phyloP scores from a whole-genome alignment of 2,797 vertebrate genomes.

The Agapornis canus region DNA sequence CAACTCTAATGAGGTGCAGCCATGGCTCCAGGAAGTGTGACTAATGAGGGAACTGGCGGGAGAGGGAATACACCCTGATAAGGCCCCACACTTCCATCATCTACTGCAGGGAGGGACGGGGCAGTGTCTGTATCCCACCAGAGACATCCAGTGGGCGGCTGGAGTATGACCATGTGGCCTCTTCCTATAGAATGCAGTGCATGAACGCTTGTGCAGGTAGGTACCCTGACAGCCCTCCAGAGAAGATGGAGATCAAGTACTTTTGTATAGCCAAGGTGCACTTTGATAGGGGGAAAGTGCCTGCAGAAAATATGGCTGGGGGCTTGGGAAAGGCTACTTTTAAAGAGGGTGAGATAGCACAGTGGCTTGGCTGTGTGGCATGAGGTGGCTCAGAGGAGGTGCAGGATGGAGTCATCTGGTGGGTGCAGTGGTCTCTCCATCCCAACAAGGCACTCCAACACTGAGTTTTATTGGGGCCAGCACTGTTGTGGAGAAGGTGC shows the following conservation, averaged over 20 bases:
- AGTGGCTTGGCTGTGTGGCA: neutral
- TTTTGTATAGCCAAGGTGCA: constrained; percentile 77
- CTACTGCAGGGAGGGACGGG: neutral
- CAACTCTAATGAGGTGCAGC: neutral
- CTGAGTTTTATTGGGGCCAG: neutral
- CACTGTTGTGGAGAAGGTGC: neutral
- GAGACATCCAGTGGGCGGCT: constrained; percentile 6
- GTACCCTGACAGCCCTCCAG: constrained; percentile 50
- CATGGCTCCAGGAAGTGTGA: neutral
- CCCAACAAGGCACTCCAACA: neutral
- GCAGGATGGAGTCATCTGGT: neutral
- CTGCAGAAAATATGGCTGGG: constrained; percentile 75
- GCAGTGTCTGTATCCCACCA: neutral
- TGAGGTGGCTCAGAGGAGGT: fast-evolving
- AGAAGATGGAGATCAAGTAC: constrained; percentile 82
- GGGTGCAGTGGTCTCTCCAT: neutral
- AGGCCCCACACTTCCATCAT: neutral
- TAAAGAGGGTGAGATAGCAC: neutral
- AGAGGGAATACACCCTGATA: neutral
- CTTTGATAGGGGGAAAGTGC: constrained; percentile 77
- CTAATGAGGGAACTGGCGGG: neutral
- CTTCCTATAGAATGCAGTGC: neutral
- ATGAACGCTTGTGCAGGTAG: neutral
- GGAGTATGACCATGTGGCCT: neutral
- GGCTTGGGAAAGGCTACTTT: constrained; percentile 74